Base-by-base conservation (phyloP, 1,140 invertebrate species). In the Drosophila sp. region DNA sequence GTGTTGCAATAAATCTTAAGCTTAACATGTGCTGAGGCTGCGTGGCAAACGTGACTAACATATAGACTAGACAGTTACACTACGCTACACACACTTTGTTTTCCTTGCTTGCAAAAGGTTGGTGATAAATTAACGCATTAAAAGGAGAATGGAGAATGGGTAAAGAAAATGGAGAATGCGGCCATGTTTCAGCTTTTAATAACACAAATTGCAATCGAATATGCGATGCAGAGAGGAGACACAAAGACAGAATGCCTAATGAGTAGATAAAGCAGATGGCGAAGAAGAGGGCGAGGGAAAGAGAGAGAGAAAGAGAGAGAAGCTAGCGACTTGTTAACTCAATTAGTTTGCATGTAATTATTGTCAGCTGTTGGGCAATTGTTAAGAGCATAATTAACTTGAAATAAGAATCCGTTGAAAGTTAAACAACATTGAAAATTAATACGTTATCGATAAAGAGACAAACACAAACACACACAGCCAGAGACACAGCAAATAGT, bases 121-220 rank as follows among this genome's bases (percentile, higher is more conserved):
- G 58, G 74, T 76, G 71, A 77, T 77, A 77, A 77, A 77, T 77
- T 70, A 77, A 74, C 58, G 75, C 71, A 77, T 77, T 76, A 61
- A 65, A 76, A 57, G 48, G 43, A 27, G 27, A 32, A 61, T 21
- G 54, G 14, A 16, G 27, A 32, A 27, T 7, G 27, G 27, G 48
- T 4, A 21, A 29, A n/a, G n/a, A 25, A 25, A 34, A 56, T 16
- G 4, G 3, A 21, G 41, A 32, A 41, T 62, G 40, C 57, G 50
- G 43, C 61, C 70, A 72, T 72, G 80, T 79, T 74, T 69, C 62
- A 48, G 71, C 81, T 82, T 86, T 86, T 86, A 86, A 86, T 86
- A 86, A 86, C 81, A 78, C 78, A 86, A 86, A 86, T 86, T 87
- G 82, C 81, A 87, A 82, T 87, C 78, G 78, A 86, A 89, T 71